Conservation (phyloP, 2,888 invertebrate species). For the Apamea anceps region DNA sequence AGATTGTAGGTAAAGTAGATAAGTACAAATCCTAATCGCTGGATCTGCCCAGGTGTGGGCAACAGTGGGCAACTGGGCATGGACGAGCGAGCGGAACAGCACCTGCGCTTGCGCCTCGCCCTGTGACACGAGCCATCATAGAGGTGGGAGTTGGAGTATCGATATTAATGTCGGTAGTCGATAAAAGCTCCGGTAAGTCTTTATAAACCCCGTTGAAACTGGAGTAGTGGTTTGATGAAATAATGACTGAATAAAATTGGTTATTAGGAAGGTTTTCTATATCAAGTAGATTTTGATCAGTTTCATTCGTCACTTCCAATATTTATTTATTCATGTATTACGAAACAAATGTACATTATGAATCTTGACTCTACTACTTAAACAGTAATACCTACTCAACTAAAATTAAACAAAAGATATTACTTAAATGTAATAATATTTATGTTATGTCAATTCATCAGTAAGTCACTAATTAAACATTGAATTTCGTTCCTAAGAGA, state of each 20-base stretch:
- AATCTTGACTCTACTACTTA: no score
- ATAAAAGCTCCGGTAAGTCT: neutral
- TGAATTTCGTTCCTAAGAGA: neutral
- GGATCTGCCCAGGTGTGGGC: constrained; percentile 82
- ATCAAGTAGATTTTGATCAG: neutral
- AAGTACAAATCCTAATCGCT: constrained; percentile 71
- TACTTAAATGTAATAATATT: no score
- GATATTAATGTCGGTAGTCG: constrained; percentile 37
- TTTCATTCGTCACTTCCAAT: neutral
- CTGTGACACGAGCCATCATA: constrained; percentile 74
- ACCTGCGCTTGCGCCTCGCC: constrained; percentile 86
- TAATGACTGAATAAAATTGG: neutral
- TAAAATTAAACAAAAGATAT: no score
- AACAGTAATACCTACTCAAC: no score
- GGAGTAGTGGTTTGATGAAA: neutral
- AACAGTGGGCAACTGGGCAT: constrained; percentile 75
- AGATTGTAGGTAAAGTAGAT: constrained; percentile 62
- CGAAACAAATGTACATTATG: no score
- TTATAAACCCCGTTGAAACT: neutral
- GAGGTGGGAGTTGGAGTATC: constrained; percentile 64
- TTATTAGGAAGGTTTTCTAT: neutral
- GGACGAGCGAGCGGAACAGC: constrained; percentile 83
- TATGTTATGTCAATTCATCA: neutral
- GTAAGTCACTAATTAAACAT: neutral
- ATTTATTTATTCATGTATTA: no score